Conservation (phyloP, 2,888 invertebrate species). For the Phorcus lineatus region DNA sequence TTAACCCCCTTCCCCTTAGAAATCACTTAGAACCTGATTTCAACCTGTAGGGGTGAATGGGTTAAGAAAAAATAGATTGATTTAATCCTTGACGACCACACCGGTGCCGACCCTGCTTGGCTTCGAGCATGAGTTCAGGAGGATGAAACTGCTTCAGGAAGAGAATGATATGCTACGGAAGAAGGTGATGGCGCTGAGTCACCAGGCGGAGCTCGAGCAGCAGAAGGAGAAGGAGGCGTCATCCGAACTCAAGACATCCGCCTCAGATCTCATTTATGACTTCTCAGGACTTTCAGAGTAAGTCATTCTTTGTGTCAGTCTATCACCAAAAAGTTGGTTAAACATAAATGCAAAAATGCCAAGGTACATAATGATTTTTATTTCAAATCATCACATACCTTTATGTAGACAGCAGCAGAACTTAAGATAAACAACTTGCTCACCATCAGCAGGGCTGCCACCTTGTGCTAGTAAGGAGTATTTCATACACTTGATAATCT, state of each 20-base stretch:
- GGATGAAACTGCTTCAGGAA: conserved; percentile 88
- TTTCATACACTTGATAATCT: no score
- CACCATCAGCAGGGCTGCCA: no score
- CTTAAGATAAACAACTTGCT: no score
- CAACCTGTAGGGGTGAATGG: no score
- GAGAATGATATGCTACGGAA: conserved; percentile 84
- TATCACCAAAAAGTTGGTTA: not conserved
- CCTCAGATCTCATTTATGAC: conserved; percentile 60
- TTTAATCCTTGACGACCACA: conserved; percentile 50
- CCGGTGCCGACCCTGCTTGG: conserved; percentile 88
- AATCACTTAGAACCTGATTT: no score
- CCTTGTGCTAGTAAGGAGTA: no score
- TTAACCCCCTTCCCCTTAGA: no score
- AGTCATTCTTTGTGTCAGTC: conserved; percentile 15
- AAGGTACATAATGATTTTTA: not conserved
- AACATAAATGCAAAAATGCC: not conserved
- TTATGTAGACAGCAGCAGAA: no score
- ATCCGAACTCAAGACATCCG: conserved; percentile 17
- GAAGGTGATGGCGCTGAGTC: conserved; percentile 43
- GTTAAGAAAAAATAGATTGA: not conserved
- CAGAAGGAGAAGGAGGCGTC: not conserved
- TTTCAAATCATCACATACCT: not conserved
- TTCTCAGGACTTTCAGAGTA: conserved; percentile 67
- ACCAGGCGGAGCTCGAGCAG: conserved; percentile 1
- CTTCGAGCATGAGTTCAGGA: conserved; percentile 89